Conservation (phyloP, 2,113 vertebrate genomes). For the Mormyrus lacerda region DNA sequence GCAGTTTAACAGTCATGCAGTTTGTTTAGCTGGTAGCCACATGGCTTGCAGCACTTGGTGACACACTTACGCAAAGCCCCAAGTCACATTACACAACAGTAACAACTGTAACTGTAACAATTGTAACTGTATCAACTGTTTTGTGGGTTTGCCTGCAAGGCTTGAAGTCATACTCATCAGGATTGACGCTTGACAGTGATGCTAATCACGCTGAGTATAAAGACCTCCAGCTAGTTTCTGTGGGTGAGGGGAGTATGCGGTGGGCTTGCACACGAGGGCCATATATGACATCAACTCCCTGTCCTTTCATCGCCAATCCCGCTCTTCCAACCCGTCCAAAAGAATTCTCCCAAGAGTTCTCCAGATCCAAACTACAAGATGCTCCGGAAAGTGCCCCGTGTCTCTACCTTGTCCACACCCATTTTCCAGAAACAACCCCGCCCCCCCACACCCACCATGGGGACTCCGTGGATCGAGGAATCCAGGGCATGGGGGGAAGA, state of each 20-base stretch:
- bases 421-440: background rate
- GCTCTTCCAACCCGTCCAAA: background rate
- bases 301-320: background rate
- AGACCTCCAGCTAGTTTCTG: background rate
- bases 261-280: background rate
- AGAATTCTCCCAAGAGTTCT: background rate
- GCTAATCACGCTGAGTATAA: background rate
- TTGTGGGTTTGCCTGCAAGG: background rate
- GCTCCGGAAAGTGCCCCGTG: background rate
- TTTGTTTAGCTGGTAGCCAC: constrained; percentile 34
- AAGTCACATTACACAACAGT: background rate
- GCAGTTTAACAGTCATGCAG: constrained; percentile 37
- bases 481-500: constrained; percentile 39
- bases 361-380: background rate
- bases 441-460: constrained; percentile 33
- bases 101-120: no score
- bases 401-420: background rate
- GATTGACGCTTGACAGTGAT: background rate
- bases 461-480: constrained; percentile 41
- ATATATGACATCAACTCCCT: background rate
- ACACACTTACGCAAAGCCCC: constrained; percentile 35
- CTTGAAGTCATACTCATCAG: background rate
- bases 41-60: constrained; percentile 41
- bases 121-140: background rate
- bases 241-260: background rate